Evolutionary conservation across 2,113 vertebrate species (phyloP).

Genomic region (Scalopus aquaticus): DNA sequence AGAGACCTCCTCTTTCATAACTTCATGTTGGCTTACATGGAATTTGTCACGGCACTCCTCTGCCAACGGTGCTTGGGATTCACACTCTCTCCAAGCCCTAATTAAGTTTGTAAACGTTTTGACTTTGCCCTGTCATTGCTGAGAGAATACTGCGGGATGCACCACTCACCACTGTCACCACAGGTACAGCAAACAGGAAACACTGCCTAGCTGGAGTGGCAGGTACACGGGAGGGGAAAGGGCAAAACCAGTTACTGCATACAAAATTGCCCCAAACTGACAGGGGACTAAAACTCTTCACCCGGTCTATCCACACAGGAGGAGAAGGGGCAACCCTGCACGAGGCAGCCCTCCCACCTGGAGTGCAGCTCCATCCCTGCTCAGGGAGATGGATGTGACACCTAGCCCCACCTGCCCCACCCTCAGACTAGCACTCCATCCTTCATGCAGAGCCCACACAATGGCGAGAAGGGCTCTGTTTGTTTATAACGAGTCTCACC

Average conservation of each 20-base stretch:
- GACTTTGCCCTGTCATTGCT: conserved; percentile 39
- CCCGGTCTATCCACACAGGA: background rate
- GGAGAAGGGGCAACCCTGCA: background rate
- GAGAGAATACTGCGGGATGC: conserved; percentile 34
- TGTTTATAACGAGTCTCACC: background rate
- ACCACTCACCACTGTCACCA: background rate
- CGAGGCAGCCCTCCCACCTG: no score
- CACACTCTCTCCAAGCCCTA: background rate
- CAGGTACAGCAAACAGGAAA: background rate
- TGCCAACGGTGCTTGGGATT: background rate
- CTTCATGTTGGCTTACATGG: background rate
- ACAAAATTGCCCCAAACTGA: background rate
- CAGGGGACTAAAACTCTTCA: conserved; percentile 4
- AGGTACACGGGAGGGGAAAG: background rate
- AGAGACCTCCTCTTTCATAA: background rate
- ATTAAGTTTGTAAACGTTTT: conserved; percentile 40
- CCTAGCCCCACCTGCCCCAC: no score
- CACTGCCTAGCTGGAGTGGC: background rate
- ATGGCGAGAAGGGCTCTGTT: no score
- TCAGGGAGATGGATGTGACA: no score
- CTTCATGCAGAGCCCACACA: background rate
- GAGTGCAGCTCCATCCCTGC: no score
- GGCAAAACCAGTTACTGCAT: background rate
- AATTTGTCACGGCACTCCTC: background rate
- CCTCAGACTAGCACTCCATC: background rate